A percentile compares a stretch with the other conserved stretches of the same genome.
Conservation (phyloP, 1,140 invertebrate genomes). For the Cherax destructor region DNA sequence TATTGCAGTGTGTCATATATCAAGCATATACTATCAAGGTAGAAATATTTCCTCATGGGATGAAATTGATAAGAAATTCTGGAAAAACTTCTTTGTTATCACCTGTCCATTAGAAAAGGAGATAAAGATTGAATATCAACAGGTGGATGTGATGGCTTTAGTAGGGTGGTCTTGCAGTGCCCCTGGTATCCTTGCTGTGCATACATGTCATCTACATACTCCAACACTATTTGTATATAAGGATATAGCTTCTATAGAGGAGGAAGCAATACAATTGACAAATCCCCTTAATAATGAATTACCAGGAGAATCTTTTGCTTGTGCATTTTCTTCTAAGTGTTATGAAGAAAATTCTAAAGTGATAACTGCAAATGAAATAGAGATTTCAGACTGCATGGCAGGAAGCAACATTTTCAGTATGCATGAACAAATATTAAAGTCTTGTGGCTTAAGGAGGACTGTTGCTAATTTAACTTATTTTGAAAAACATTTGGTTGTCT, state of each 20-base stretch:
- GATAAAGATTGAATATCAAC: not conserved
- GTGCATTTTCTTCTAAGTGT: not conserved
- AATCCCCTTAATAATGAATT: not conserved
- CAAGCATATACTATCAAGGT: slow-evolving; percentile 16
- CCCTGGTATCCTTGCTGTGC: not conserved
- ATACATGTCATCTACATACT: slow-evolving; percentile 2
- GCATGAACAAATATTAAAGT: slow-evolving; percentile 21
- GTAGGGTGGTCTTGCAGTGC: slow-evolving; percentile 21
- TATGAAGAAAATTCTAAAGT: not conserved
- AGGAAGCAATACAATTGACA: not conserved
- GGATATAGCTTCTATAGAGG: not conserved
- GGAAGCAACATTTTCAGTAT: slow-evolving; percentile 20
- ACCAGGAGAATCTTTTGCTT: not conserved
- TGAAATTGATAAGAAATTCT: slow-evolving; percentile 4
- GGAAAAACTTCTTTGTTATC: slow-evolving; percentile 11
- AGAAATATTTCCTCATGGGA: slow-evolving; percentile 1
- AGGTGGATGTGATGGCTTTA: not conserved
- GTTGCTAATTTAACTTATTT: slow-evolving; percentile 2
- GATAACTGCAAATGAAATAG: not conserved
- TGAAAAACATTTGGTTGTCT: not conserved
- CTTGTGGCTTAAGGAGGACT: slow-evolving; percentile 3
- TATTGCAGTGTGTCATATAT: not conserved
- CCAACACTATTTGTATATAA: not conserved
- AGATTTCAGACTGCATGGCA: slow-evolving; percentile 1
- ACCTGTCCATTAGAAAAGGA: not conserved